These are phyloP conservation scores for Callosobruchus maculatus DNA, from an alignment of 2,888 invertebrate species.

Conservation along the genomic window DNA sequence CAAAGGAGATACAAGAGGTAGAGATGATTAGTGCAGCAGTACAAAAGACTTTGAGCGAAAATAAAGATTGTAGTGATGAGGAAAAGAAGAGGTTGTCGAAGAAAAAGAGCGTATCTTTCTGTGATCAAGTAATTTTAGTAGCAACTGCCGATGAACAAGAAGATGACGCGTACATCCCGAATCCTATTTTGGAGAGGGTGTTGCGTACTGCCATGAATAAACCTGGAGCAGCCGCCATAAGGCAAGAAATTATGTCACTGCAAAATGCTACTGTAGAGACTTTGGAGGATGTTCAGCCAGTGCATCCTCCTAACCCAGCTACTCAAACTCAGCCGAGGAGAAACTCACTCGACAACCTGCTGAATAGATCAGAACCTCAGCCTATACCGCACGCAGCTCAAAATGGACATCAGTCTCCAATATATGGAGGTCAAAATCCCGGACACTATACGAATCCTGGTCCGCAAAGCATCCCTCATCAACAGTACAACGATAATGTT, in stretches of 20 bases:
- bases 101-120: slow-evolving; percentile 93
- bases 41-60: slow-evolving; percentile 49
- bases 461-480: not conserved
- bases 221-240: slow-evolving; percentile 57
- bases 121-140: slow-evolving; percentile 89
- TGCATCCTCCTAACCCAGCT: slow-evolving; percentile 28
- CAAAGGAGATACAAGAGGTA: slow-evolving; percentile 56
- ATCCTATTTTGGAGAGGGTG: slow-evolving; percentile 84
- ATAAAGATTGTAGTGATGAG: slow-evolving; percentile 16
- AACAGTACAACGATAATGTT: not conserved
- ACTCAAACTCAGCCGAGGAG: slow-evolving; percentile 19
- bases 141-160: slow-evolving; percentile 91
- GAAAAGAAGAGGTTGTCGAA: slow-evolving; percentile 59
- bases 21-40: slow-evolving; percentile 56
- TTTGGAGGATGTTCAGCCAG: not conserved
- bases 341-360: slow-evolving; percentile 37
- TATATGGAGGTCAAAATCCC: slow-evolving; percentile 26
- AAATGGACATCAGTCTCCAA: slow-evolving; percentile 33
- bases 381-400: slow-evolving; percentile 1
- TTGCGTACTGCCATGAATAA: slow-evolving; percentile 77
- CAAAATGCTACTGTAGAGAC: slow-evolving; percentile 23
- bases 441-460: slow-evolving; percentile 39
- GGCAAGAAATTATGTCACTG: slow-evolving; percentile 53
- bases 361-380: slow-evolving; percentile 8
- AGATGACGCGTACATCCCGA: slow-evolving; percentile 85